Evolutionary conservation across 2,113 vertebrate genomes (phyloP), one percentile per base, ranked within the genome.

Genomic region (Lagopus muta): DNA sequence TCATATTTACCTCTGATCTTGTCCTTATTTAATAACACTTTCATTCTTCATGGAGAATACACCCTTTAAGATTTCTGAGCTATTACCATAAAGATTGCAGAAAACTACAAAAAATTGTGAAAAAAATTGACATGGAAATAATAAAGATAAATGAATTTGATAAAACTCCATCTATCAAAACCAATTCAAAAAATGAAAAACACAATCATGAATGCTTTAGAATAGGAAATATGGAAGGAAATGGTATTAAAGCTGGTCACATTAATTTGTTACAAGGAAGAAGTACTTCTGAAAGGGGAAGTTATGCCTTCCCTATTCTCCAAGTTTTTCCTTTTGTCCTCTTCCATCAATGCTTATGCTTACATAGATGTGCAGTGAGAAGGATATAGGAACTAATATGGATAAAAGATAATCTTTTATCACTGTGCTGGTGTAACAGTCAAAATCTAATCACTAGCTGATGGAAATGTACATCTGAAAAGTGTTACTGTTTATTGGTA

Each of bases 1-100:
- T 92, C 24, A 48, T 94, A 48, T 88, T 96, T 91, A 89, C 54
- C 16, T 94, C 58, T 65, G 12, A 32, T 24, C 87, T 95, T 89
- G 54, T 85, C 27, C 19, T 85, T 7, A 18, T 94, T 92, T 92
- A 72, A 82, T 80, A 89, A 69, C 25, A 72, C 6, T 92, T 82
- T 76, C 13, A 45, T 84, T 91, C 19, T 21, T 70, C 15, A 54
- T 10, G 42, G 27, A 58, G 36, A 65, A 76, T 5, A 18, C 2
- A 4, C 11, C 2, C 90, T 86, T 90, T 58, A 70, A 67, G 54
- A 54, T 89, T 88, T 82, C 67, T 66, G 22, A 72, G 8, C 11
- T 70, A 76, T 72, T 82, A 48, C 10, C n/a, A 40, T 80, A 61
- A 71, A 32, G 11, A 78, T 10, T 85, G 25, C 45, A 79, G n/a